Evolutionary conservation across 1,140 invertebrate genomes (phyloP).

Genomic region (Harlomillsia oculata): DNA sequence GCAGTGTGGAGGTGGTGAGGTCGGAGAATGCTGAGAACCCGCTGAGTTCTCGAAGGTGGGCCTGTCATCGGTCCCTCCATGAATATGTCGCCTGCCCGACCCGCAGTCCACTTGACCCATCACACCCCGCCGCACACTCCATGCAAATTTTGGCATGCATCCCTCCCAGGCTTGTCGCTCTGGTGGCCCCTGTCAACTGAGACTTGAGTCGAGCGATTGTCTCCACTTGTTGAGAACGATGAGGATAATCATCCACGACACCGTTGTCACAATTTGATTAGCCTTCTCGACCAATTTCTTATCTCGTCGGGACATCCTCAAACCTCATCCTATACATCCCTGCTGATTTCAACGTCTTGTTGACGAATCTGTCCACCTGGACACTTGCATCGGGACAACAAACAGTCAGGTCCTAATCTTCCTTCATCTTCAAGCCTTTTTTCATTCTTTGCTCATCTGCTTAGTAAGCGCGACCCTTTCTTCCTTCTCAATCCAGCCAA

Average conservation of each 20-base stretch:
- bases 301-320: too few species aligned
- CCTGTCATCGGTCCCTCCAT: conserved; percentile 30
- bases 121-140: conserved; percentile 15
- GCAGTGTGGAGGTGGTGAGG: too few species aligned
- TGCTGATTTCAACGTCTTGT: too few species aligned
- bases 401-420: too few species aligned
- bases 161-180: conserved; percentile 12
- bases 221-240: conserved; percentile 3
- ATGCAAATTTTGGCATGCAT: conserved; percentile 33
- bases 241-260: conserved; percentile 10
- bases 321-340: too few species aligned
- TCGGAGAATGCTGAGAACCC: conserved; percentile 30
- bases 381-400: too few species aligned
- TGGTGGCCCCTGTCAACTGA: conserved; percentile 21
- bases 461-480: too few species aligned
- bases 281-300: too few species aligned
- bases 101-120: conserved; percentile 27
- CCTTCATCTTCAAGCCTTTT: too few species aligned
- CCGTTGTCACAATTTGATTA: conserved; percentile 8
- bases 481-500: too few species aligned
- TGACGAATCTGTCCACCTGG: too few species aligned
- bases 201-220: not conserved
- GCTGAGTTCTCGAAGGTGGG: conserved; percentile 36
- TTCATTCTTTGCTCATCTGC: too few species aligned
- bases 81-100: conserved; percentile 24